Evolutionary conservation across 2,888 invertebrate species (phyloP).

Genomic region (Eilema griseolum): DNA sequence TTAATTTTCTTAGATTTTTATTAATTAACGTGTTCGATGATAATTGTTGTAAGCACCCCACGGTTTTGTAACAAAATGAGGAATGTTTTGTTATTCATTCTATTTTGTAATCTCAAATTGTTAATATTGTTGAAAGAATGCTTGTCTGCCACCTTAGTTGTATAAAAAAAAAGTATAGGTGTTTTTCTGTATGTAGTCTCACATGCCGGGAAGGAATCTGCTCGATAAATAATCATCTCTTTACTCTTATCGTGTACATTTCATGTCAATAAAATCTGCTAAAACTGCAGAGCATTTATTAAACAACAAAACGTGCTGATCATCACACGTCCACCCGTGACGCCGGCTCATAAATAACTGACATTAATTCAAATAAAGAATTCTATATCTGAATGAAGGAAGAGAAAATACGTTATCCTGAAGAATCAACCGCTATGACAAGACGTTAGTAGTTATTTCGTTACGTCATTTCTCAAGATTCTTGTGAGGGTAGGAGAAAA

Average conservation of each 20-base stretch:
- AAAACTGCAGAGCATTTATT: conserved; percentile 17
- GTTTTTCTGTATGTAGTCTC: too few species aligned
- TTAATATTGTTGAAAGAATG: too few species aligned
- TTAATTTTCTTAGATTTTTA: neutral
- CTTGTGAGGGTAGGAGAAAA: conserved; percentile 30
- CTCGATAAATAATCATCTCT: neutral
- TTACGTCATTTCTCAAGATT: conserved; percentile 45
- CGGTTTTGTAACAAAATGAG: neutral
- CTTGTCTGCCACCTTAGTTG: too few species aligned
- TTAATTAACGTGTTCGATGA: neutral
- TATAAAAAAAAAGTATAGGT: too few species aligned
- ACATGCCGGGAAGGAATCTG: too few species aligned
- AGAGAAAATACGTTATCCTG: conserved; percentile 46
- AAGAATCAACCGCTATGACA: conserved; percentile 49
- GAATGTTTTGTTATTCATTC: too few species aligned
- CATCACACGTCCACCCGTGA: conserved; percentile 44
- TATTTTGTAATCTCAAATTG: too few species aligned
- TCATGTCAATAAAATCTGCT: neutral
- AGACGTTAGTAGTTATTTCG: conserved; percentile 49
- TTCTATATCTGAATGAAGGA: conserved; percentile 38
- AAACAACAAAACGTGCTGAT: conserved; percentile 33
- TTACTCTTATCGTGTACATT: neutral
- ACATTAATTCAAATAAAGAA: conserved; percentile 44
- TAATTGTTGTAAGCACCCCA: neutral
- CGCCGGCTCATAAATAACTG: conserved; percentile 50